Conservation (phyloP, 1,140 invertebrate species). For the Calliphora vicina region DNA sequence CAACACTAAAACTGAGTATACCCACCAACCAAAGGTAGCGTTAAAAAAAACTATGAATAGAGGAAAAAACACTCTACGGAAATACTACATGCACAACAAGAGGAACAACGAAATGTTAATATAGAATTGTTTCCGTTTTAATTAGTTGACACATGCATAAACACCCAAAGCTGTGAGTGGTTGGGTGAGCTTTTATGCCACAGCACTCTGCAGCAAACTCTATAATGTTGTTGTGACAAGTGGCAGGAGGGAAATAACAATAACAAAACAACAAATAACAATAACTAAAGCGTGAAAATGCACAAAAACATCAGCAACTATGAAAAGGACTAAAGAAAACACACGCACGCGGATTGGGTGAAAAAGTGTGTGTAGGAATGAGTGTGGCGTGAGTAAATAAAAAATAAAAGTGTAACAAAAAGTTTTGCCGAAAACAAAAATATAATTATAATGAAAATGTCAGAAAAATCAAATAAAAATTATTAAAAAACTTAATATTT, state of each 20-base stretch:
- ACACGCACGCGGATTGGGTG: background rate
- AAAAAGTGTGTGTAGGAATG: background rate
- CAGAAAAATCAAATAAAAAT: background rate
- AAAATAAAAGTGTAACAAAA: background rate
- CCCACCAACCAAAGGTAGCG: no score
- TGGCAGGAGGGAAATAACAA: background rate
- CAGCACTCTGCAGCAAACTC: background rate
- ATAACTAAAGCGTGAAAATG: background rate
- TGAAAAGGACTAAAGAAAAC: background rate
- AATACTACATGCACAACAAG: conserved; percentile 19
- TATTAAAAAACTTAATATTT: no score
- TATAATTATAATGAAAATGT: background rate
- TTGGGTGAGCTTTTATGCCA: background rate
- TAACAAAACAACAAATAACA: background rate
- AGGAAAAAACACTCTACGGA: background rate
- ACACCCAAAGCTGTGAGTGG: background rate
- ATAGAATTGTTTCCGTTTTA: conserved; percentile 31
- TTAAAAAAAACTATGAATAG: no score
- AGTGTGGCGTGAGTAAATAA: no score
- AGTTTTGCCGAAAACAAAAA: background rate
- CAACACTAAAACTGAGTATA: no score
- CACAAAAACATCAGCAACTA: background rate
- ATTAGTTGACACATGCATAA: conserved; percentile 32
- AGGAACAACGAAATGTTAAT: conserved; percentile 23
- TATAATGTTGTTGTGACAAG: background rate